Base-by-base conservation (phyloP, 2,113 vertebrate species). In the Astatotilapia flaviijosephi region DNA sequence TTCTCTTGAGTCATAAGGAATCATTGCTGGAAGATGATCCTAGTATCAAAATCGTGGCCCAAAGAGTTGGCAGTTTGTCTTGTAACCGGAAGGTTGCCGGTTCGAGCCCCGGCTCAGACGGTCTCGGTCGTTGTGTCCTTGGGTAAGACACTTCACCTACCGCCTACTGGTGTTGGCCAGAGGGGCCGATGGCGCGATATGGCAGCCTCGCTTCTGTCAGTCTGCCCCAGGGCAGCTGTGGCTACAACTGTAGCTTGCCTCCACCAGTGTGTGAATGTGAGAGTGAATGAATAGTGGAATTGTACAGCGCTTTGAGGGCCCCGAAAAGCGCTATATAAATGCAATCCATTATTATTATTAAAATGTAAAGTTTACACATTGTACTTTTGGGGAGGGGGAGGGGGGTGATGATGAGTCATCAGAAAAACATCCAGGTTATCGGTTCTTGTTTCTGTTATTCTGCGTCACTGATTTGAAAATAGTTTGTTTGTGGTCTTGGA, bases 251-350 rank as follows among this genome's bases (percentile, higher is more conserved):
- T 53, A 53, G 49, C 49, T 51, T 51, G 9, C 49, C 49, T 51
- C 49, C 49, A 51, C 49, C 49, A n/a, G 19, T 51, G 33, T 23
- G 23, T 23, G 23, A 23, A 23, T 23, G 23, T 23, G 23, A 23
- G 23, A n/a, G 17, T 51, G 49, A 51, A n/a, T 51, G 17, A 51
- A 51, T 10, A 51, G 49, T 51, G 19, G 19, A 3, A 51, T 51
- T 10, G 19, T 51, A 51, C 0, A 51, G 49, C 5, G 19, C 19
- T 51, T 51, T 0, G 9, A 5, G 5, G 1, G 5, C 3, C 5
- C 5, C 0, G 0, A n/a, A 51, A 51, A 51, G 49, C 17, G 0
- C 17, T 51, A 1, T 51, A n/a, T 51, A 51, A 51, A n/a, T 51
- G 3, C 49, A 51, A n/a, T 51, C 2, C 49, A 51, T n/a, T n/a